These are phyloP conservation scores for Diachrysia chrysitis DNA, from an alignment of 2,888 invertebrate species.

Conservation along the genomic window DNA sequence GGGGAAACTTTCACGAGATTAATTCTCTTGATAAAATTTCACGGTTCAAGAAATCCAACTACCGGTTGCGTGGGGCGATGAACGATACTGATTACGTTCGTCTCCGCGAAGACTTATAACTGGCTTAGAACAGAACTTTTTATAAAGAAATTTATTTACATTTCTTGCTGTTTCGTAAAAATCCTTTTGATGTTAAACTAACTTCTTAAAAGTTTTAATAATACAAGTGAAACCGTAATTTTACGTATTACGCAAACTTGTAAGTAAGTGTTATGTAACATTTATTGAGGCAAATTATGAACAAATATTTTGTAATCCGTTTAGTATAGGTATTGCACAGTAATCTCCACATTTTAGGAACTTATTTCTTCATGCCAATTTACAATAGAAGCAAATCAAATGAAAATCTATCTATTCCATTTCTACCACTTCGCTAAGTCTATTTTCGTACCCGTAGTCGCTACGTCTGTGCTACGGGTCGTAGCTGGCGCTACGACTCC, in stretches of 20 bases:
- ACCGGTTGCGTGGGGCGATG: constrained; percentile 89
- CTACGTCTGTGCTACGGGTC: constrained; percentile 81
- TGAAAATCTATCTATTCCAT: constrained; percentile 29
- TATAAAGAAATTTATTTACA: constrained; percentile 13
- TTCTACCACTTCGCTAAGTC: constrained; percentile 68
- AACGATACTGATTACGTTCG: constrained; percentile 87
- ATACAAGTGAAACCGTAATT: no score
- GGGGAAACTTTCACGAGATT: constrained; percentile 87
- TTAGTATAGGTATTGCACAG: no score
- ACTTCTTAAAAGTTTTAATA: no score
- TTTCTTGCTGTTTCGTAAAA: no score
- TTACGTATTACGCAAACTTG: no score
- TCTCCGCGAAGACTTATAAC: constrained; percentile 69
- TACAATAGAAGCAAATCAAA: neutral
- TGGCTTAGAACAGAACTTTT: constrained; percentile 41
- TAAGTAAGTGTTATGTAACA: no score
- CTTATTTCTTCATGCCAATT: neutral
- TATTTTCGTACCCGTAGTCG: constrained; percentile 77
- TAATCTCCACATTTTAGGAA: neutral
- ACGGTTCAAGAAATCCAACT: constrained; percentile 89
- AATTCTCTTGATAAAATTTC: constrained; percentile 89
- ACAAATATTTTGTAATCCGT: no score
- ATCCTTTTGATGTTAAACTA: no score
- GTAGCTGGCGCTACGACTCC: constrained; percentile 84
- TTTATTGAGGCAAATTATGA: no score